These are phyloP conservation scores for Sisyra nigra DNA, from an alignment of 2,888 invertebrate species.

Conservation along the genomic window DNA sequence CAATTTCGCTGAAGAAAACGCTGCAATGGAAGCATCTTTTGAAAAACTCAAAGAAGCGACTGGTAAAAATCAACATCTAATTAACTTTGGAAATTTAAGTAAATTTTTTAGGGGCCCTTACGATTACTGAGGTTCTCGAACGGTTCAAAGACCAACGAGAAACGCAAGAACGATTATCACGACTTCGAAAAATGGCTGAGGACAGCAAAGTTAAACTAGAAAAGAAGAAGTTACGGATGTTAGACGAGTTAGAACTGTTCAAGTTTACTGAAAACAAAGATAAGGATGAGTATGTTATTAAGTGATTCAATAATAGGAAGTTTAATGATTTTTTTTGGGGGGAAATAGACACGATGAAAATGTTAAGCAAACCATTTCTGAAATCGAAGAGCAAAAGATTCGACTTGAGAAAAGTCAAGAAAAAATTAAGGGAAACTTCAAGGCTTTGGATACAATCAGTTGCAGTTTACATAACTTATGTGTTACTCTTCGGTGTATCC, in stretches of 20 bases:
- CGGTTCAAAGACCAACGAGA: slow-evolving; percentile 57
- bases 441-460: slow-evolving; percentile 11
- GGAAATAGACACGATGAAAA: slow-evolving; percentile 51
- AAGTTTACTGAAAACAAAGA: slow-evolving; percentile 69
- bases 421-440: slow-evolving; percentile 19
- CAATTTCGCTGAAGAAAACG: slow-evolving; percentile 18
- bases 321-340: slow-evolving; percentile 8
- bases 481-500: not conserved
- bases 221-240: slow-evolving; percentile 42
- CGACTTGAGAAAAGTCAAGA: slow-evolving; percentile 26
- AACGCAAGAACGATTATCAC: slow-evolving; percentile 51
- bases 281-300: slow-evolving; percentile 62
- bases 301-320: not conserved
- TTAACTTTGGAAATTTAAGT: not conserved
- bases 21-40: slow-evolving; percentile 48
- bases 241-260: slow-evolving; percentile 53
- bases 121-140: slow-evolving; percentile 56
- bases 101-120: slow-evolving; percentile 42
- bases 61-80: slow-evolving; percentile 25
- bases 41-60: slow-evolving; percentile 61
- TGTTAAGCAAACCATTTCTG: slow-evolving; percentile 42
- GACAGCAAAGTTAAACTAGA: slow-evolving; percentile 57
- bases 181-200: slow-evolving; percentile 54
- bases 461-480: slow-evolving; percentile 5
- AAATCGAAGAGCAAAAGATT: slow-evolving; percentile 34